phyloP scores from a whole-genome alignment of 1,140 invertebrate genomes.

The Chymomyza costata region DNA sequence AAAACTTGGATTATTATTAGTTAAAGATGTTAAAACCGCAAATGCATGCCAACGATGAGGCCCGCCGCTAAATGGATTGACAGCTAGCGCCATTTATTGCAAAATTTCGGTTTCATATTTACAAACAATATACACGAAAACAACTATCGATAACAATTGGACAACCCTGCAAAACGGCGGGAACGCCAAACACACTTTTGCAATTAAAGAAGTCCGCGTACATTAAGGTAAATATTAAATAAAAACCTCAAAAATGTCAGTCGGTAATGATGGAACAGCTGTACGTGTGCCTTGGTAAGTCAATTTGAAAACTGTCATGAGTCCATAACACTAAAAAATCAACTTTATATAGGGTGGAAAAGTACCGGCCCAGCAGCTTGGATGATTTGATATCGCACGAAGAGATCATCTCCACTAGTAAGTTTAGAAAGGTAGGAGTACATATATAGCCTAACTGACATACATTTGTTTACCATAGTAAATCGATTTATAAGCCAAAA shows the following conservation, averaged over 20 bases:
- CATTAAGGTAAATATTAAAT: too few species aligned
- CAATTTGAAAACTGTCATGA: not conserved
- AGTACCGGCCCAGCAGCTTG: constrained; percentile 94
- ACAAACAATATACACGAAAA: too few species aligned
- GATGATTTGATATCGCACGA: constrained; percentile 97
- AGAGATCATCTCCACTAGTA: constrained; percentile 98
- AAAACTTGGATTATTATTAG: too few species aligned
- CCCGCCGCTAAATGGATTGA: too few species aligned
- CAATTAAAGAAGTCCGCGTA: too few species aligned
- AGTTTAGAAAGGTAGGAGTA: constrained; percentile 63
- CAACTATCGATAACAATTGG: constrained; percentile 1
- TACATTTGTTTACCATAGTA: constrained; percentile 79
- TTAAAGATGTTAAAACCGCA: too few species aligned
- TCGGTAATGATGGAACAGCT: constrained; percentile 40
- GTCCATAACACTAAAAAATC: not conserved
- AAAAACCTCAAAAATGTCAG: constrained; percentile 33
- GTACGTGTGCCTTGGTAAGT: constrained; percentile 60
- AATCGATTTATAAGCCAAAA: constrained; percentile 94
- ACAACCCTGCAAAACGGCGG: constrained; percentile 27
- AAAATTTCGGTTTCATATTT: too few species aligned
- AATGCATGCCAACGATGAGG: too few species aligned
- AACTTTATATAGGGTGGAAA: constrained; percentile 90
- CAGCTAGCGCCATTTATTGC: too few species aligned
- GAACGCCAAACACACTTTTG: constrained; percentile 12
- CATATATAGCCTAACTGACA: not conserved